A percentile compares a stretch with the other conserved stretches of the same genome.
Conservation (phyloP, 2,888 invertebrate genomes). For the Clusia tigrina region DNA sequence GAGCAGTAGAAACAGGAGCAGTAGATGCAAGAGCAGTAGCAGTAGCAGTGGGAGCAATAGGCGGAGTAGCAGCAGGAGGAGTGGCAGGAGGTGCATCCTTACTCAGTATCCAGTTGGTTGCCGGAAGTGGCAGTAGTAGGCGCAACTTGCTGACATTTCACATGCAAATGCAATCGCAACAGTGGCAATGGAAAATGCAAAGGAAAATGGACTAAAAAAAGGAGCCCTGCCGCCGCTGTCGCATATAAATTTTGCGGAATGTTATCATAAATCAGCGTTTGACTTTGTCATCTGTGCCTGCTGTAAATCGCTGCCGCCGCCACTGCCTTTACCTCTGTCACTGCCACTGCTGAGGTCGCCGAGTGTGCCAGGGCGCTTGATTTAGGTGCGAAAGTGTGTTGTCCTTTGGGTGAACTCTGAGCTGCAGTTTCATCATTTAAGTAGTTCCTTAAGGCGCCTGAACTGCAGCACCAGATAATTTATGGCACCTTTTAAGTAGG, state of each 20-base stretch:
- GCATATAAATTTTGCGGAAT: constrained; percentile 57
- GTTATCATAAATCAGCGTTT: constrained; percentile 59
- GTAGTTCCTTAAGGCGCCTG: too few relatives aligned
- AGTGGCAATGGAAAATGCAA: not conserved
- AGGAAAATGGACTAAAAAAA: too few relatives aligned
- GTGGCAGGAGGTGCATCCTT: too few relatives aligned
- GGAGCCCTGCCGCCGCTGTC: constrained; percentile 38
- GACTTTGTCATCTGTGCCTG: constrained; percentile 51
- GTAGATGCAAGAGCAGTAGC: too few relatives aligned
- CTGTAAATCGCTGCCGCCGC: too few relatives aligned
- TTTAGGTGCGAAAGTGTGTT: too few relatives aligned
- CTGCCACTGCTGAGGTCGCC: not conserved
- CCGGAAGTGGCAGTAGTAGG: not conserved
- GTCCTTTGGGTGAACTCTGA: not conserved
- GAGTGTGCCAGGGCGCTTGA: not conserved
- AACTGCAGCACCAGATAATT: too few relatives aligned
- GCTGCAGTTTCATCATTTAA: not conserved
- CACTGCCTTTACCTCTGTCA: constrained; percentile 32
- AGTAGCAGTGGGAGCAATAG: too few relatives aligned
- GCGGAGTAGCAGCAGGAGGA: too few relatives aligned
- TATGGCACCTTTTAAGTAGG: too few relatives aligned
- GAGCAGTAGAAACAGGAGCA: too few relatives aligned
- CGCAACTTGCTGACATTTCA: too few relatives aligned
- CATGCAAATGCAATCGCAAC: not conserved
- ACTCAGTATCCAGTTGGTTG: constrained; percentile 30